phyloP scores from a whole-genome alignment of 2,113 vertebrate genomes.

The Cisticola juncidis region DNA sequence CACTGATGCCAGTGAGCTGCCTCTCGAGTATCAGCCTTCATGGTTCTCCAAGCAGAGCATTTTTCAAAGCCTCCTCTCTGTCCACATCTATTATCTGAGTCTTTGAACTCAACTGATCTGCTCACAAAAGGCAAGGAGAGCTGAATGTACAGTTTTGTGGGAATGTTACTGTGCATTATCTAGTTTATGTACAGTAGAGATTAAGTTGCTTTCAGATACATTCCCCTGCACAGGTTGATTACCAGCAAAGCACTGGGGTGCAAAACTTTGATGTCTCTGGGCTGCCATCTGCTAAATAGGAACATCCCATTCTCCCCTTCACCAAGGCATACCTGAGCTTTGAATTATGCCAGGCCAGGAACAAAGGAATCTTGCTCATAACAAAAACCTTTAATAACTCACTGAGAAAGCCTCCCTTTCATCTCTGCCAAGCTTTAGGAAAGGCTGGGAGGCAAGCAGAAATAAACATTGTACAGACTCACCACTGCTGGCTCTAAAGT shows the following conservation, averaged over 20 bases:
- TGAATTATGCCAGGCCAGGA: conserved; percentile 59
- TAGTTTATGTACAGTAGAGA: neutral
- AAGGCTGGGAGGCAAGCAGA: conserved; percentile 59
- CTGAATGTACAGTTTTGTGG: neutral
- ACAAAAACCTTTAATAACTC: conserved; percentile 60
- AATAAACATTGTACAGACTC: conserved; percentile 47
- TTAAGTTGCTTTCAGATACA: neutral
- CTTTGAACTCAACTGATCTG: neutral
- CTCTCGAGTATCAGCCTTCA: neutral
- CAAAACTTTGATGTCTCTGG: neutral
- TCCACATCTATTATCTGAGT: neutral
- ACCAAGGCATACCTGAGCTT: conserved; percentile 60
- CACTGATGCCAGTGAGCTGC: neutral
- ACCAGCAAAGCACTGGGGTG: neutral
- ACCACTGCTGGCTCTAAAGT: conserved; percentile 59
- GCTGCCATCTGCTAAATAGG: neutral
- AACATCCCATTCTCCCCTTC: neutral
- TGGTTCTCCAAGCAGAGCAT: neutral
- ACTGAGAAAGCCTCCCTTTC: conserved; percentile 55
- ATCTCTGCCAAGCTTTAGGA: conserved; percentile 55
- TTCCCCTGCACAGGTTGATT: neutral
- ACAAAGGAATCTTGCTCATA: conserved; percentile 64
- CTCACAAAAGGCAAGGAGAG: neutral
- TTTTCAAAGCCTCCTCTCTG: neutral
- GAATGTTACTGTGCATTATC: neutral